Evolutionary conservation across 2,113 vertebrate species (phyloP).

Genomic region (Danionella cerebrum): DNA sequence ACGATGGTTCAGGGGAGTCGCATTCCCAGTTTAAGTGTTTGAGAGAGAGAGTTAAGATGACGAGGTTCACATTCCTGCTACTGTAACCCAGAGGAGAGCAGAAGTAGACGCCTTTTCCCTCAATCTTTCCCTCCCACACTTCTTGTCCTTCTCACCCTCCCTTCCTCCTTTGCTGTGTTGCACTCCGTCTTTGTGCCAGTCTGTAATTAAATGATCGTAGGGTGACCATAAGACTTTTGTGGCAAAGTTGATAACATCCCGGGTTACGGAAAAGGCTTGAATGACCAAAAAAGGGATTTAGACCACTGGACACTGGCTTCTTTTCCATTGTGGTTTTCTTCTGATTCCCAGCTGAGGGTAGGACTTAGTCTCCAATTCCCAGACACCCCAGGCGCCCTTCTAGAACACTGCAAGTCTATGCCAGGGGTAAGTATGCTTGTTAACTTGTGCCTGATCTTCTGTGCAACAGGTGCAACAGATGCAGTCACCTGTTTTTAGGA

Average conservation of each 20-base stretch:
- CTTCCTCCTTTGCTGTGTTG: constrained; percentile 14
- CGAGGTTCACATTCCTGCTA: constrained; percentile 36
- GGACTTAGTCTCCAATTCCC: neutral
- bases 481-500: neutral
- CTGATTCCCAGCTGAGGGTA: neutral
- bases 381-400: neutral
- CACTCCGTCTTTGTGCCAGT: constrained; percentile 3
- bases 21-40: constrained; percentile 1
- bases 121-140: constrained; percentile 9
- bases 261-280: constrained; percentile 2
- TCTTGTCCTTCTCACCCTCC: constrained; percentile 9
- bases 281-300: constrained; percentile 4
- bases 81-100: constrained; percentile 42
- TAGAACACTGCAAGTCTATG: neutral
- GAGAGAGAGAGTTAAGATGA: constrained; percentile 13
- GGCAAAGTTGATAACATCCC: constrained; percentile 6
- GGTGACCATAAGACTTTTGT: constrained; percentile 27
- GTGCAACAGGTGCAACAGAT: constrained; percentile 5
- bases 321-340: neutral
- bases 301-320: neutral
- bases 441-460: neutral
- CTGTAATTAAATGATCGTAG: constrained; percentile 25
- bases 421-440: constrained; percentile 20
- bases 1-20: constrained; percentile 2
- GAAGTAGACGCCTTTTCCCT: constrained; percentile 12